A percentile compares a stretch with the other conserved stretches of the same genome.
Conservation (phyloP, 2,113 vertebrate genomes). For the Danionella cerebrum region DNA sequence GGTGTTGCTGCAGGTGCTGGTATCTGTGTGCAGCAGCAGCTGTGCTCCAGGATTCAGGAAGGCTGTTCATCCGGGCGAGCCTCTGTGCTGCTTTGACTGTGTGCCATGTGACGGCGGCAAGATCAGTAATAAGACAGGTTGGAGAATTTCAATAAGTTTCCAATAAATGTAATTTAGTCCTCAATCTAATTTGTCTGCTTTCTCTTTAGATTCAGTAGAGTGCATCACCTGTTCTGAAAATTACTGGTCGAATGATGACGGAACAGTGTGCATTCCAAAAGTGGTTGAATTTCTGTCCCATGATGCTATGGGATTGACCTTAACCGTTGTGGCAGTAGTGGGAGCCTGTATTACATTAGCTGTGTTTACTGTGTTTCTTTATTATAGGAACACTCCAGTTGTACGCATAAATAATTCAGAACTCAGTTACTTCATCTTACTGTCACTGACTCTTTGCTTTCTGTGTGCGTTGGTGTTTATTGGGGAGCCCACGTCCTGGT, state of each 20-base stretch:
- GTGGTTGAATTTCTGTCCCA: constrained; percentile 57
- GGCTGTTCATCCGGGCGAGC: constrained; percentile 60
- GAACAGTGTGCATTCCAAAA: constrained; percentile 58
- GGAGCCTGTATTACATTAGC: constrained; percentile 52
- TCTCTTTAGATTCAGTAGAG: constrained; percentile 54
- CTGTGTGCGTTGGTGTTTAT: constrained; percentile 61
- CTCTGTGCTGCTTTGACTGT: constrained; percentile 73
- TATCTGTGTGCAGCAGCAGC: constrained; percentile 62
- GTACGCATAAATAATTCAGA: constrained; percentile 61
- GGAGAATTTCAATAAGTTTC: not conserved
- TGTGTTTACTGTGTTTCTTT: constrained; percentile 53
- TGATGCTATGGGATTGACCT: constrained; percentile 54
- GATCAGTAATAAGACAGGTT: constrained; percentile 68
- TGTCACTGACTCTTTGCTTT: constrained; percentile 57
- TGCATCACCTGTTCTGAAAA: constrained; percentile 56
- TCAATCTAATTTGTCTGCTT: not conserved
- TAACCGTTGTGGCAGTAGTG: constrained; percentile 52
- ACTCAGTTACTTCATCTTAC: constrained; percentile 55
- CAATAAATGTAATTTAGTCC: not conserved
- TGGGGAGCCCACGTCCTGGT: constrained; percentile 54
- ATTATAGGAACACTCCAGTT: constrained; percentile 56
- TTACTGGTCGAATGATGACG: constrained; percentile 60
- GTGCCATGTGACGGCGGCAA: constrained; percentile 65
- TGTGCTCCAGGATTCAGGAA: constrained; percentile 65
- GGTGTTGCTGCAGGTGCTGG: constrained; percentile 48